Base-by-base conservation (phyloP, 1,140 invertebrate species). In the Drosophila dunni region DNA sequence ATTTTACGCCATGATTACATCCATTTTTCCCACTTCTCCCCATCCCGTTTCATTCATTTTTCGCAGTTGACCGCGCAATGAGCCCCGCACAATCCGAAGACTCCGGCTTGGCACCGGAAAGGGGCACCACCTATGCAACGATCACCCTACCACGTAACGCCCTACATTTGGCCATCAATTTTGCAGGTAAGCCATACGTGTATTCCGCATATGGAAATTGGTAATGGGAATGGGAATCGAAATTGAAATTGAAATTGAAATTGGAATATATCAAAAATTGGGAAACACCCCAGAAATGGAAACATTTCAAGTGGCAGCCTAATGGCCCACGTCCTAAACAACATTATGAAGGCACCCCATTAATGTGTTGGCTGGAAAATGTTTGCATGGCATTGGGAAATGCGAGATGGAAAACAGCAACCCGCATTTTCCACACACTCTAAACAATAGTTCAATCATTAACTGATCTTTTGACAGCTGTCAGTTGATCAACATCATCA, bases 61-160 rank as follows among this genome's bases (percentile, higher is more conserved):
- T 40, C 53, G 17, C 78, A 92, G 91, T 91, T 70, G 92, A 92
- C 68, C 91, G 92, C 11, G 92, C 91, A 53, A 91, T 92, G 91
- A 91, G 90, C 81, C 91, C 92, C 36, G 92, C 92, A 62, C 92
- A 92, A 63, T 92, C 91, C 11, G 92, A 92, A 75, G 92, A 92
- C 76, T 90, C 85, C 17, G 92, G 92, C 24, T 61, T 92, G 53
- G 92, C 92, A 38, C 90, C 92, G 53, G 92, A 92, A 69, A 77
- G 92, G n/a, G 91, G 92, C 50, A 92, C 92, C 15, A 92, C 91
- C 63, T 92, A 92, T 70, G 91, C 92, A 29, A 92, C 91, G 53
- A 92, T 92, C 60, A 92, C 92, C 51, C 72, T 92, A 75, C 92
- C 92, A 33, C 81, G 92, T 54, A 92, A 91, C 61, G 79, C 86